Evolutionary conservation across 2,113 vertebrate species (phyloP), one percentile per base, ranked within the genome.

Genomic region (Toxostoma redivivum): DNA sequence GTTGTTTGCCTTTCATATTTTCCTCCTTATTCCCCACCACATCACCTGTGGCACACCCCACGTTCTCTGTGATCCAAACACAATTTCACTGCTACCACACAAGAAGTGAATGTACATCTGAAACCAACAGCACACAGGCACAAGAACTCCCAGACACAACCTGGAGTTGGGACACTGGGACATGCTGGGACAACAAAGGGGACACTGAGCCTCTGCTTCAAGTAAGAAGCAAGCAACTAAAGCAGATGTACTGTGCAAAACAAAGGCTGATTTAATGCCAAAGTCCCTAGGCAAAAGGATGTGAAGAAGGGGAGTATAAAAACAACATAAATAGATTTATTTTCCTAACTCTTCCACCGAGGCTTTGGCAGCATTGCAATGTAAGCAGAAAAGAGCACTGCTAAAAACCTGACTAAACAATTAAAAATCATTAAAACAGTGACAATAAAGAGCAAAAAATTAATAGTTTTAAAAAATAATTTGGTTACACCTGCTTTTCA

Each of bases 41-140:
- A 33, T 47, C 53, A 71, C 38, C 57, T 50, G 47, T 3, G 5
- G 48, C n/a, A 44, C 0, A 0, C 28, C 48, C 72, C 54, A n/a
- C 2, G 0, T 45, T 50, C 51, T 77, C 50, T 5, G 4, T 10
- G 50, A 69, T 20, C 24, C 15, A 2, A 73, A 62, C 0, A 0
- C 22, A 44, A 25, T 62, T 72, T 51, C 71, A 61, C 27, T 5
- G 2, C 17, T 44, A 28, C 14, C 28, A 16, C 31, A 40, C 21
- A 50, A 18, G 45, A 86, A 84, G 78, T 40, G 18, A 45, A 12
- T 2, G 31, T 13, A 40, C n/a, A 65, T 16, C 25, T 53, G 47
- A 65, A 91, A 50, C 10, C 51, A 66, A 27, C 22, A 61, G 24
- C 28, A 57, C 12, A 15, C 0, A 12, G 19, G 28, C 42, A 77